Base-by-base conservation (phyloP, 2,113 vertebrate species). In the Epinephelus fuscoguttatus region DNA sequence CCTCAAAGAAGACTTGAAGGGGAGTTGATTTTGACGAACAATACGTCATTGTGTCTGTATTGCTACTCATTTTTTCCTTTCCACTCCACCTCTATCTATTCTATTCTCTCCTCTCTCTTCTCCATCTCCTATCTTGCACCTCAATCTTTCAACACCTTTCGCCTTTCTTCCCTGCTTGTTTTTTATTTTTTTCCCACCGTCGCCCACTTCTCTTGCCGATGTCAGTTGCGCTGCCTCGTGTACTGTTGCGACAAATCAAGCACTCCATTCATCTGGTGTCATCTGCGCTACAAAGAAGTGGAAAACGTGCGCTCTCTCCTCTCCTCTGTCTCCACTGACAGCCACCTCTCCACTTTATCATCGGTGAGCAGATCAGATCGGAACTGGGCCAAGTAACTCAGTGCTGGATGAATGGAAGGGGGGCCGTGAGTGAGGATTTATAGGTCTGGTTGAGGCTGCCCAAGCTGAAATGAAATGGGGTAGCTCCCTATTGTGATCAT, bases 191-290 rank as follows among this genome's bases (percentile, higher is more conserved):
- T n/a, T 40, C 62, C 60, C 47, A n/a, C 55, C 70, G 82, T 77
- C 74, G 61, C 33, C 66, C 86, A 60, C 88, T 85, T 79, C 62
- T 89, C 82, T 81, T 47, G 49, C 69, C 66, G 33, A 4, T 78
- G 86, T 85, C 90, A 90, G 68, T 81, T 56, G 81, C 30, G 84
- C 84, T 40, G 77, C 85, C 85, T 88, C 42, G 67, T 78, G 76
- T 73, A 64, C 77, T 81, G 87, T 86, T 87, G 84, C 72, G 75
- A 89, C 83, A 89, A 91, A 90, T 89, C 82, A 88, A 88, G 82
- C 21, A 13, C 67, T 45, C 70, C 80, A 80, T 85, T 89, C 90
- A 91, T 91, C 80, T 87, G 17, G 4, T 87, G 90, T 91, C 90
- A 81, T 82, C 72, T n/a, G 75, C 59, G 78, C 73, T 80, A 79